Evolutionary conservation across 2,113 vertebrate species (phyloP).

Genomic region (Aphyosemion australe): DNA sequence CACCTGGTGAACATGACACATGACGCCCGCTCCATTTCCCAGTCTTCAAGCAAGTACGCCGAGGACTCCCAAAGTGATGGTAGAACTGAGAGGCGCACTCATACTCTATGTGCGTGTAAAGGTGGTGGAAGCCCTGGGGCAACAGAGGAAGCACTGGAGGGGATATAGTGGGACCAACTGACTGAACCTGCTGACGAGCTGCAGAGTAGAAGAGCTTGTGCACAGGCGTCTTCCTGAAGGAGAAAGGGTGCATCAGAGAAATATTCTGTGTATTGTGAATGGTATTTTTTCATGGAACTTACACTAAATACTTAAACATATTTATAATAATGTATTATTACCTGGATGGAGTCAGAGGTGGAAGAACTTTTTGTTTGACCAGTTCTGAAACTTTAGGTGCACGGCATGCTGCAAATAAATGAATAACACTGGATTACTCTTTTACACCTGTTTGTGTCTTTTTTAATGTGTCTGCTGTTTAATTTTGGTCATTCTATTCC

Average conservation of each 20-base stretch:
- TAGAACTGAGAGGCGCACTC: constrained; percentile 92
- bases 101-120: constrained; percentile 93
- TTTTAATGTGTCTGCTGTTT: too few species aligned
- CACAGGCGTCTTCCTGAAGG: constrained; percentile 89
- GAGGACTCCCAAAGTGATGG: constrained; percentile 89
- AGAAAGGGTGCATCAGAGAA: neutral
- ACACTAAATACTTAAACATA: too few species aligned
- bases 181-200: constrained; percentile 74
- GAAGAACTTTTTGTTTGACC: constrained; percentile 89
- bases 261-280: too few species aligned
- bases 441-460: too few species aligned
- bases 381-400: constrained; percentile 95
- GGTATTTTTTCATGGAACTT: too few species aligned
- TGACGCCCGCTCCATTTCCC: constrained; percentile 97
- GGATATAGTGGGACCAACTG: constrained; percentile 81
- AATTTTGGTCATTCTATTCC: too few species aligned
- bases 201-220: constrained; percentile 88
- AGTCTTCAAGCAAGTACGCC: constrained; percentile 93
- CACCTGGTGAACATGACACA: constrained; percentile 94
- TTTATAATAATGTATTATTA: constrained; percentile 39
- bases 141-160: constrained; percentile 82
- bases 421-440: neutral
- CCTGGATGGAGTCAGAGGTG: constrained; percentile 89
- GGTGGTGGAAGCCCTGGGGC: constrained; percentile 87
- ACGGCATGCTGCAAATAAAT: constrained; percentile 85